Conservation (phyloP, 2,797 vertebrate genomes). For the Pseudochirops corinnae region DNA sequence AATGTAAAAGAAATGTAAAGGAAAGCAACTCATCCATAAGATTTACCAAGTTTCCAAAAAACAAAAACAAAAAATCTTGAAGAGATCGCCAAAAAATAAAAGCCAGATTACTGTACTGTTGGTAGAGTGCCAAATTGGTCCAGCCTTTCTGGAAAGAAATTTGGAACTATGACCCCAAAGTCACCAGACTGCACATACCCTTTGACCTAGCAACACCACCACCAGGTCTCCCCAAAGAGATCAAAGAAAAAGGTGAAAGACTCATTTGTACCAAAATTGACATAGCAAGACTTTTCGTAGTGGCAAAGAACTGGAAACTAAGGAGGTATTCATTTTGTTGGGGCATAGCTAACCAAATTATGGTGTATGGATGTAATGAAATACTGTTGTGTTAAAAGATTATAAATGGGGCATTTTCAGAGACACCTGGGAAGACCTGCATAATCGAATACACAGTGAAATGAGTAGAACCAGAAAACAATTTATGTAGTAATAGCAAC, state of each 20-base stretch:
- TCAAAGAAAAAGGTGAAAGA: neutral
- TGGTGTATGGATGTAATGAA: neutral
- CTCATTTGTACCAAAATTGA: neutral
- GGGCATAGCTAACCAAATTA: neutral
- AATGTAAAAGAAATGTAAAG: constrained; percentile 1
- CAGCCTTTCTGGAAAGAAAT: neutral
- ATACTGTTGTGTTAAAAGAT: neutral
- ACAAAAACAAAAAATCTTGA: neutral
- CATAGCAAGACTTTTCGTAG: neutral
- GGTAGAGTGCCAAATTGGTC: neutral
- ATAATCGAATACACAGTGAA: neutral
- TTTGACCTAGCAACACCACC: neutral
- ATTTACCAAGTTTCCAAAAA: neutral
- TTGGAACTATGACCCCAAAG: neutral
- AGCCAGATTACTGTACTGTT: neutral
- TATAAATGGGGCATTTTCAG: neutral
- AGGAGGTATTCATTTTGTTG: neutral
- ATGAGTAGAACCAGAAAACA: neutral
- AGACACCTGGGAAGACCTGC: neutral
- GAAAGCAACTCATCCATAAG: neutral
- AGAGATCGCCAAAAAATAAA: neutral
- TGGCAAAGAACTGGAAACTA: neutral
- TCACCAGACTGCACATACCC: neutral
- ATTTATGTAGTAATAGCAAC: neutral
- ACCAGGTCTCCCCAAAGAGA: neutral